Evolutionary conservation across 2,888 invertebrate species (phyloP), one percentile per base, ranked within the genome.

Genomic region (Anagyrus pseudococci): DNA sequence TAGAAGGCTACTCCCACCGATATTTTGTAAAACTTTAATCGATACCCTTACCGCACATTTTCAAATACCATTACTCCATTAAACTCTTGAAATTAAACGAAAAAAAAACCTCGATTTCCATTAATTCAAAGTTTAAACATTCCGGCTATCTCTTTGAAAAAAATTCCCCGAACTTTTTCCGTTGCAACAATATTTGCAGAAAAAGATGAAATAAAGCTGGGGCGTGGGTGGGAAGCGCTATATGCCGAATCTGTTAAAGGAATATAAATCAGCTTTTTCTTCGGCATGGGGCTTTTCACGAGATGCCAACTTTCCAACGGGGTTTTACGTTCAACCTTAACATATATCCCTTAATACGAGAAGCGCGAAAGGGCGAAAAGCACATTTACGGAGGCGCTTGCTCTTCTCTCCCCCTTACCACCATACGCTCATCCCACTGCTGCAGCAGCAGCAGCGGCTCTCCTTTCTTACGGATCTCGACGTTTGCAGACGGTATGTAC

Each of bases 261-360:
- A 19, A 56, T 40, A 57, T 58, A 58, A 58, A 58, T 58, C 57
- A 58, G 43, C 49, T 0, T 26, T 43, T 43, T 43, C 25, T 19
- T 49, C 10, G n/a, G 13, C 4, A 7, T 23, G 6, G 19, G 29
- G 40, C 40, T 3, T 19, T 2, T 8, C 17, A 10, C 10, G 8
- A 19, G 17, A 4, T 19, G 43, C 20, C 43, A 1, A 43, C 43
- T 19, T 43, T 19, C 43, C 8, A 43, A 8, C 43, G 8, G 3
- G 44, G 20, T 52, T 52, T 58, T 58, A 52, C 52, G 33, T 46
- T 58, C 43, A 52, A 54, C 23, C 20, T 29, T 37, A 10, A 2
- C 2, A 19, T 48, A 57, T 37, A 57, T 57, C 37, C 47, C 41
- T 53, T 54, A 54, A 60, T 53, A 25, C 44, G 53, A 53, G n/a